Percentiles rank a stretch among this genome's conserved stretches.
Conservation (phyloP, 2,888 invertebrate species). For the Andrena praecox region DNA sequence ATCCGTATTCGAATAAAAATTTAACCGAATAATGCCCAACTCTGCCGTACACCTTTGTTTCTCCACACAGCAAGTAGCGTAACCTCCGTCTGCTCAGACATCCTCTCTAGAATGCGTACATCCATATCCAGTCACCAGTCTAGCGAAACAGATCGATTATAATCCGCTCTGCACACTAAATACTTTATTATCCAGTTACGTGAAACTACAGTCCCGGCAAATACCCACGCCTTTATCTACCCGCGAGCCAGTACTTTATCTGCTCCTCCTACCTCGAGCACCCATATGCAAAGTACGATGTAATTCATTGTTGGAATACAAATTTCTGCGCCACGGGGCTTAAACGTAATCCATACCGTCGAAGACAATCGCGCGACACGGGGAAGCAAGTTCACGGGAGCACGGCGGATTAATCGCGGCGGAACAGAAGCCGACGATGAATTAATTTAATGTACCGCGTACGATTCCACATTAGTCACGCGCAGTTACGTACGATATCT, state of each 20-base stretch:
- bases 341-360: conserved; percentile 16
- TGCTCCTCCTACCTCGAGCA: neutral
- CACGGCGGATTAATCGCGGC: conserved; percentile 70
- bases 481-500: conserved; percentile 72
- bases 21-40: too few species aligned
- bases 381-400: conserved; percentile 24
- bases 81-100: neutral
- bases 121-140: neutral
- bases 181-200: neutral
- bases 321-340: conserved; percentile 11
- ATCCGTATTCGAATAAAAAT: too few species aligned
- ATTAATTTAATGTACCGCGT: conserved; percentile 70
- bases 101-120: neutral
- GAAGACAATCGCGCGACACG: conserved; percentile 57
- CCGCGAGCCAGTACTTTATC: neutral
- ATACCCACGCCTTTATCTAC: neutral
- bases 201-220: neutral
- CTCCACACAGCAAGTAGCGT: neutral
- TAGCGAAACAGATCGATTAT: too few species aligned
- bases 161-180: neutral
- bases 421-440: conserved; percentile 71
- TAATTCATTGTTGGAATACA: conserved; percentile 15
- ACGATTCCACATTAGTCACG: conserved; percentile 71
- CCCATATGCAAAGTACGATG: neutral
- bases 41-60: neutral